Percentiles rank a stretch among this genome's conserved stretches.
These are phyloP conservation scores for Drosophila atripex DNA, from an alignment of 2,888 invertebrate genomes.

Conservation along the genomic window DNA sequence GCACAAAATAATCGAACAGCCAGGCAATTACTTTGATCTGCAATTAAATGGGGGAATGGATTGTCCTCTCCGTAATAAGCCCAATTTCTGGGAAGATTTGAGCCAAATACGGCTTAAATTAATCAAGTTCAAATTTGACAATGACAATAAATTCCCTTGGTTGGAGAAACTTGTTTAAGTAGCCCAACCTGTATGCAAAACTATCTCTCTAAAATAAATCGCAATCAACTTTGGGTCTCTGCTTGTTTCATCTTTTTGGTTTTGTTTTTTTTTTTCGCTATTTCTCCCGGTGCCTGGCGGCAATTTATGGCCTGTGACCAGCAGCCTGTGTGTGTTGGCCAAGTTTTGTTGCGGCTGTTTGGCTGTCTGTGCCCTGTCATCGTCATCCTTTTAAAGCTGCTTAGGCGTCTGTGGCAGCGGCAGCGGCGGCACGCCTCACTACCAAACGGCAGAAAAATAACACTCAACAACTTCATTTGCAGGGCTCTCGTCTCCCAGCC, in stretches of 20 bases:
- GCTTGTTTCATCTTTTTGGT: conserved; percentile 33
- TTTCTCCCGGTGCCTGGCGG: conserved; percentile 11
- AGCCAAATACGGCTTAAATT: conserved; percentile 12
- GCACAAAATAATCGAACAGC: conserved; percentile 13
- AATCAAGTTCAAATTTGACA: conserved; percentile 31
- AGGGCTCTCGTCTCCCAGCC: conserved; percentile 40
- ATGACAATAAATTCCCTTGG: conserved; percentile 10
- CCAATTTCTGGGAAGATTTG: background rate
- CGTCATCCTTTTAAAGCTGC: conserved; percentile 63
- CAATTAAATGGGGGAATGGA: conserved; percentile 9
- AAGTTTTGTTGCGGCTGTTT: conserved; percentile 25
- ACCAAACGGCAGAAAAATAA: conserved; percentile 33
- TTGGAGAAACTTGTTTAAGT: conserved; percentile 29
- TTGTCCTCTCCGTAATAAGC: background rate
- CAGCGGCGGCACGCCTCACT: conserved; percentile 47
- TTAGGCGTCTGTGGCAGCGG: conserved; percentile 29
- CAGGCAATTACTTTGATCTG: conserved; percentile 4
- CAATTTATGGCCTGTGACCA: conserved; percentile 48
- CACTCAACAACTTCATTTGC: conserved; percentile 68
- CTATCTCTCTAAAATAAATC: conserved; percentile 25
- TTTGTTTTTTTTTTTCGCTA: conserved; percentile 1
- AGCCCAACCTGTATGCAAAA: conserved; percentile 33
- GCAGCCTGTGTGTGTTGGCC: conserved; percentile 26
- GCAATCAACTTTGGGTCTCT: conserved; percentile 23
- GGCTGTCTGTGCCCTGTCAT: conserved; percentile 50